Conservation (phyloP, 2,888 invertebrate genomes). For the Sesia apiformis region DNA sequence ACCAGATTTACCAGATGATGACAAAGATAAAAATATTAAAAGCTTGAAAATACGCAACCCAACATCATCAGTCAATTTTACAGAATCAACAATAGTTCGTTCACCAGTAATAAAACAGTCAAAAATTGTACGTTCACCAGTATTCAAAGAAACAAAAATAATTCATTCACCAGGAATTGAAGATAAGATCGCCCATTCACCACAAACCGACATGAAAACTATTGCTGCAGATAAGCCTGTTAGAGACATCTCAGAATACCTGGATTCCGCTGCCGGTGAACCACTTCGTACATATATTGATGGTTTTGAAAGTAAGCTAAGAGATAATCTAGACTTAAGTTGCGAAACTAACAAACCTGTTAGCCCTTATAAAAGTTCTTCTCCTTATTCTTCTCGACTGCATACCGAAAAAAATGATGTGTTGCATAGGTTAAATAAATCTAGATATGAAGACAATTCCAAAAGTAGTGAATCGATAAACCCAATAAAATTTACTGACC, state of each 20-base stretch:
- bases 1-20: conserved; percentile 51
- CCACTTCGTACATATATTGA: conserved; percentile 58
- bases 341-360: conserved; percentile 22
- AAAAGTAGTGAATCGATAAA: conserved; percentile 23
- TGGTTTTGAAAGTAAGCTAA: conserved; percentile 56
- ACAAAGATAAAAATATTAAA: conserved; percentile 26
- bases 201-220: conserved; percentile 14
- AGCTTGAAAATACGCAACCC: conserved; percentile 7
- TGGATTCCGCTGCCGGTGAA: conserved; percentile 56
- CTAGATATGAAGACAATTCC: conserved; percentile 27
- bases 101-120: conserved; percentile 1
- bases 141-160: conserved; percentile 14
- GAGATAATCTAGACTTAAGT: conserved; percentile 25
- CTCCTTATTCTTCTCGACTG: conserved; percentile 18
- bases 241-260: conserved; percentile 49
- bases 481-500: conserved; percentile 32
- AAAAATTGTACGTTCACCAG: conserved; percentile 12
- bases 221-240: conserved; percentile 21
- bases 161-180: conserved; percentile 12
- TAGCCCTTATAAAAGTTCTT: conserved; percentile 12
- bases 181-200: conserved; percentile 7
- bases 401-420: conserved; percentile 31
- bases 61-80: conserved; percentile 16
- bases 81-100: conserved; percentile 13
- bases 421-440: conserved; percentile 29